Percentiles rank a stretch among this genome's conserved stretches.
These are phyloP conservation scores for Chaetodon auriga DNA, from an alignment of 2,113 vertebrate genomes.

Conservation along the genomic window DNA sequence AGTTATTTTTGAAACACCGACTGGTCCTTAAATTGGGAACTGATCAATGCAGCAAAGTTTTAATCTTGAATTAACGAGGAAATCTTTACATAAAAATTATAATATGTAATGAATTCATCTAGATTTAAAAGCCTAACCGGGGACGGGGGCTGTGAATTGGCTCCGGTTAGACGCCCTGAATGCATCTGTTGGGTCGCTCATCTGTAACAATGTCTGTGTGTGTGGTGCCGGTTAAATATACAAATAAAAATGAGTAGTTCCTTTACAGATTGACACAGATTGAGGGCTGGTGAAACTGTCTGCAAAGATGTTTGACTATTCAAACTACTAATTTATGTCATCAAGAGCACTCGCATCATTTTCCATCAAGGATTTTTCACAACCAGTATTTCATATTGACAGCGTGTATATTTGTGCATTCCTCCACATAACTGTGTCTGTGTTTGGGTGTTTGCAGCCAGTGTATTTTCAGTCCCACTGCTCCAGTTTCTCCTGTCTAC, in stretches of 20 bases:
- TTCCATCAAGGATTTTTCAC: background rate
- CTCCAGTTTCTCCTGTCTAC: conserved; percentile 15
- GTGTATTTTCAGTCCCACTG: conserved; percentile 38
- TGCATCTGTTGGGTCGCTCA: background rate
- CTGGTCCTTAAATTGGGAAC: too few species aligned
- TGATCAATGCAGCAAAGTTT: too few species aligned
- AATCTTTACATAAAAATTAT: too few species aligned
- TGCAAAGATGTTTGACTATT: background rate
- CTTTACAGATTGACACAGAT: background rate
- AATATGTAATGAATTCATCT: background rate
- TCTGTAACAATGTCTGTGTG: background rate
- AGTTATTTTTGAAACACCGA: too few species aligned
- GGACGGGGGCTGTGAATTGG: background rate
- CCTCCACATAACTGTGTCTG: background rate
- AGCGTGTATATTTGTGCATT: background rate
- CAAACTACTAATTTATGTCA: background rate
- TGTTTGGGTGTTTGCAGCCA: conserved; percentile 24
- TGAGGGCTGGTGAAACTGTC: background rate
- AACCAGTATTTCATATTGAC: background rate
- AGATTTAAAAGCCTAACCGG: background rate
- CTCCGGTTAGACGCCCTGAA: background rate
- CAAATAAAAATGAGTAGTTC: background rate
- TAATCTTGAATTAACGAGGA: too few species aligned
- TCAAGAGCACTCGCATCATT: background rate
- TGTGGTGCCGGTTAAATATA: background rate